Evolutionary conservation across 2,113 vertebrate genomes (phyloP).

Genomic region (Tyto alba): DNA sequence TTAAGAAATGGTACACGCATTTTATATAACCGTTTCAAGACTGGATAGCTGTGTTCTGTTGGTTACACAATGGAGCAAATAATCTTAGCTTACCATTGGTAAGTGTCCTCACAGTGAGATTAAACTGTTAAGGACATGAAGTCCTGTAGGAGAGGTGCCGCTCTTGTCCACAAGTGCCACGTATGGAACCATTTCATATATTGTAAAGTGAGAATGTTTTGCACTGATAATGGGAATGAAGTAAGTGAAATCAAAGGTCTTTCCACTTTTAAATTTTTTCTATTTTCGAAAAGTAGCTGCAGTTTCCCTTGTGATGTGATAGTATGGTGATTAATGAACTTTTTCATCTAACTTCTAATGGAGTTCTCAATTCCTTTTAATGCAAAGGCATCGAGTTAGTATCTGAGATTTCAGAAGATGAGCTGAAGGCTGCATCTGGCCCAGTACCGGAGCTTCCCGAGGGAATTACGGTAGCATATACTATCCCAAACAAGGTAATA

Average conservation of each 20-base stretch:
- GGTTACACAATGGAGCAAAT: background rate
- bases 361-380: background rate
- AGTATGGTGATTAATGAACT: background rate
- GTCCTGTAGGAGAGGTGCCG: background rate
- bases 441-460: constrained; percentile 84
- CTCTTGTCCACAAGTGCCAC: background rate
- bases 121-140: background rate
- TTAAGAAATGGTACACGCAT: background rate
- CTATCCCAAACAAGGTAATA: constrained; percentile 85
- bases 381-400: constrained; percentile 89
- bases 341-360: background rate
- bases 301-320: background rate
- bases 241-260: background rate
- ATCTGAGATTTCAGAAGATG: constrained; percentile 87
- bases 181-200: background rate
- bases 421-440: constrained; percentile 84
- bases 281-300: background rate
- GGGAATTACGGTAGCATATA: constrained; percentile 93
- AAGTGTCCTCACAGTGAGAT: background rate
- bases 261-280: background rate
- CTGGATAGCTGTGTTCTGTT: background rate
- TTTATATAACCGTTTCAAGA: background rate
- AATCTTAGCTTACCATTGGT: background rate
- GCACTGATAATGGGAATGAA: background rate
- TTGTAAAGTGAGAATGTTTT: background rate